phyloP scores from a whole-genome alignment of 2,888 invertebrate genomes.

The Trissolcus brochymenae region DNA sequence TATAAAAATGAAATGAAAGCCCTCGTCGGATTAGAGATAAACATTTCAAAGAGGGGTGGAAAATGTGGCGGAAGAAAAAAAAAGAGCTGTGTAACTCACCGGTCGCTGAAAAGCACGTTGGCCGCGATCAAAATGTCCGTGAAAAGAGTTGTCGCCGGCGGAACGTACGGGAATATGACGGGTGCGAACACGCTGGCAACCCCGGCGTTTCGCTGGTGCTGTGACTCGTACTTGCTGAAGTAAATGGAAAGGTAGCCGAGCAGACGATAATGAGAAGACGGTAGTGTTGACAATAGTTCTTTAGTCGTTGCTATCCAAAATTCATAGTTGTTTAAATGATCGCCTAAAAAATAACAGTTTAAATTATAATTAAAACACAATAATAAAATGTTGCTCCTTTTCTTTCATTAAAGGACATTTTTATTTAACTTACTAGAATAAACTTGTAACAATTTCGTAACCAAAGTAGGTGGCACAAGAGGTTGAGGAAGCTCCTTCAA shows the following conservation, averaged over 20 bases:
- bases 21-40: not conserved
- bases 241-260: slow-evolving; percentile 72
- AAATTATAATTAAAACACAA: not conserved
- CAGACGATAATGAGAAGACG: slow-evolving; percentile 69
- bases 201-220: slow-evolving; percentile 71
- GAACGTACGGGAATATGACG: slow-evolving; percentile 73
- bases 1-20: slow-evolving; percentile 13
- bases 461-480: slow-evolving; percentile 77
- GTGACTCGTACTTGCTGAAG: slow-evolving; percentile 71
- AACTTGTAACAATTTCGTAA: slow-evolving; percentile 71
- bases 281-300: slow-evolving; percentile 68
- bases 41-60: not conserved
- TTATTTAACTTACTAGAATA: slow-evolving; percentile 66
- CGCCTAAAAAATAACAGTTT: slow-evolving; percentile 61
- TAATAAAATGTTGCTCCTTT: not conserved
- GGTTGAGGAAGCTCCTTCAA: slow-evolving; percentile 79
- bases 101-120: slow-evolving; percentile 68
- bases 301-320: slow-evolving; percentile 70
- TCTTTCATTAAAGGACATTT: not conserved
- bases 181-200: slow-evolving; percentile 73
- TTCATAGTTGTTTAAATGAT: slow-evolving; percentile 66
- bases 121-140: slow-evolving; percentile 72
- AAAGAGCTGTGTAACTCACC: slow-evolving; percentile 65
- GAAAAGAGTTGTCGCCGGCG: slow-evolving; percentile 72
- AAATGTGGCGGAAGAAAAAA: not conserved